Evolutionary conservation across 2,113 vertebrate species (phyloP).

Genomic region (Riparia riparia): DNA sequence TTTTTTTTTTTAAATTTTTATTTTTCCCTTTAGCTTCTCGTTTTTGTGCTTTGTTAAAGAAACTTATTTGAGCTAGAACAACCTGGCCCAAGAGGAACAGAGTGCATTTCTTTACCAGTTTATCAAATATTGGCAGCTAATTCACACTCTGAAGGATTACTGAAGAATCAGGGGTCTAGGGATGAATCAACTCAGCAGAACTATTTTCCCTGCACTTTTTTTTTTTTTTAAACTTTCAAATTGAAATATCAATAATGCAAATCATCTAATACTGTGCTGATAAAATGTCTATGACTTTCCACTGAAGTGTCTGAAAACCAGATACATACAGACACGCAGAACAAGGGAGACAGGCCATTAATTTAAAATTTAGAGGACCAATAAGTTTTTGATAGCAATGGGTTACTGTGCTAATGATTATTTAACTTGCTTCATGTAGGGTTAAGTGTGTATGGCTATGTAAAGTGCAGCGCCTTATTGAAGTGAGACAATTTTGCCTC

Average conservation of each 20-base stretch:
- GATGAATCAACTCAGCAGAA: neutral
- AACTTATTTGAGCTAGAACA: neutral
- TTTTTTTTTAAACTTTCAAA: neutral
- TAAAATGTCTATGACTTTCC: slow-evolving; percentile 24
- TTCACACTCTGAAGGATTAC: neutral
- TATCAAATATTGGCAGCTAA: slow-evolving; percentile 5
- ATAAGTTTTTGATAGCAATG: slow-evolving; percentile 68
- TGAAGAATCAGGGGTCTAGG: neutral
- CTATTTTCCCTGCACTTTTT: neutral
- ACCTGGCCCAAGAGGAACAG: neutral
- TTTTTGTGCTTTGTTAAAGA: neutral
- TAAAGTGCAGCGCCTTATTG: neutral
- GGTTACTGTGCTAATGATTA: slow-evolving; percentile 61
- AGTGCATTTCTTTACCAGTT: neutral
- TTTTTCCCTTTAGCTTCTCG: neutral
- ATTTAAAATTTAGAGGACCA: slow-evolving; percentile 65
- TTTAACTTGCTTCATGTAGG: slow-evolving; percentile 49
- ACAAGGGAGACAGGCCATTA: slow-evolving; percentile 26
- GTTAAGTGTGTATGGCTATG: slow-evolving; percentile 50
- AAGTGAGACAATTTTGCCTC: slow-evolving; percentile 14
- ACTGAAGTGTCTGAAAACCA: slow-evolving; percentile 22
- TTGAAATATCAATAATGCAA: slow-evolving; percentile 63
- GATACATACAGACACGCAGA: neutral
- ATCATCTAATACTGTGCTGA: neutral
- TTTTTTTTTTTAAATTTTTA: neutral